Percentiles rank a stretch among this genome's conserved stretches.
Conservation (phyloP, 1,140 invertebrate genomes). For the Aphidius ervi region DNA sequence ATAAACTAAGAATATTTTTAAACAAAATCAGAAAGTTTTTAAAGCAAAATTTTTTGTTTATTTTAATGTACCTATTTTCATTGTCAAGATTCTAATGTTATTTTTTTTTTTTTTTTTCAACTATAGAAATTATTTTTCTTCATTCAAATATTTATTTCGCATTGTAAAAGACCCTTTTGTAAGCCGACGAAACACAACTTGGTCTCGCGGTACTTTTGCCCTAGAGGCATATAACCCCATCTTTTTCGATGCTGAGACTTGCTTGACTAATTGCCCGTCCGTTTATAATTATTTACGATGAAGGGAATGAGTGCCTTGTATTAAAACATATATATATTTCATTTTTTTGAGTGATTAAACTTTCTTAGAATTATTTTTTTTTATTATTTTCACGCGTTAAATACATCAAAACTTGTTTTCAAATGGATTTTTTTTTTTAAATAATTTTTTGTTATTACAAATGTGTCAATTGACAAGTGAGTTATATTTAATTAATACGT, state of each 20-base stretch:
- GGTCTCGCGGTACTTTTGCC: not conserved
- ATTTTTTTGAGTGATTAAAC: too few relatives aligned
- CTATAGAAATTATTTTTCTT: not conserved
- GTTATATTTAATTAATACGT: slow-evolving; percentile 12
- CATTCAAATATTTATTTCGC: slow-evolving; percentile 11
- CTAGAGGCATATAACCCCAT: not conserved
- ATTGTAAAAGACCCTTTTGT: slow-evolving; percentile 2
- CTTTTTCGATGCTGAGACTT: slow-evolving; percentile 1
- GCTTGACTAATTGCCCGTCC: slow-evolving; percentile 17
- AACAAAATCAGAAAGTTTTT: slow-evolving; percentile 9
- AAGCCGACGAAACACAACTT: not conserved
- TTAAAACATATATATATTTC: too few relatives aligned
- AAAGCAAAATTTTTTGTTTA: not conserved
- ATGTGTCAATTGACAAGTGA: not conserved
- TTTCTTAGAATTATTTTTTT: too few relatives aligned
- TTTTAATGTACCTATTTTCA: not conserved
- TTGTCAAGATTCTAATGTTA: not conserved
- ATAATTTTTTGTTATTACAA: too few relatives aligned
- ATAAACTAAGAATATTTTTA: not conserved
- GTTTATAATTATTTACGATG: slow-evolving; percentile 18
- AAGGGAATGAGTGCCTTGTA: too few relatives aligned
- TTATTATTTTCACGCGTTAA: too few relatives aligned
- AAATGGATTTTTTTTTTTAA: too few relatives aligned
- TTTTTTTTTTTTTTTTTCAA: not conserved
- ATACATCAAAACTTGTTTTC: too few relatives aligned